Evolutionary conservation across 1,140 invertebrate genomes (phyloP).

Genomic region (Liolophura sinensis): DNA sequence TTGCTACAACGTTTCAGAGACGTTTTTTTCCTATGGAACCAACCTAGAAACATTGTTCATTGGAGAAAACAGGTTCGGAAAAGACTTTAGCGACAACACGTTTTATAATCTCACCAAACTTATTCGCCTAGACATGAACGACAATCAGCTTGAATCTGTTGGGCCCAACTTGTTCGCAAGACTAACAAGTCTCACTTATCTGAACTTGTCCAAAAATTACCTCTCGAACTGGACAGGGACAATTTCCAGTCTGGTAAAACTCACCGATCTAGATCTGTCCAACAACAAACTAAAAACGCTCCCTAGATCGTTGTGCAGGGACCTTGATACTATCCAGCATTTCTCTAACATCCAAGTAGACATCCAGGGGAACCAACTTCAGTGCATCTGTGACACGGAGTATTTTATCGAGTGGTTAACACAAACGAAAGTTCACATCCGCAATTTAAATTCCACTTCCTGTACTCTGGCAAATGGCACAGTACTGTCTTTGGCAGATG

Average conservation of each 20-base stretch:
- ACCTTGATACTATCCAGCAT: neutral
- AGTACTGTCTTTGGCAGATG: neutral
- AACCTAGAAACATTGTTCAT: no score
- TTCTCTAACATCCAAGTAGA: constrained; percentile 1
- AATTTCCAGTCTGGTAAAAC: neutral
- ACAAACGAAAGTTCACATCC: neutral
- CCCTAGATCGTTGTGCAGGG: neutral
- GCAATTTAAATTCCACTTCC: neutral
- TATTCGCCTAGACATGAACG: no score
- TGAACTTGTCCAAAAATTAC: no score
- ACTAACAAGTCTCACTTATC: no score
- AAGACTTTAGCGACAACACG: no score
- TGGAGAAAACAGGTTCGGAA: no score
- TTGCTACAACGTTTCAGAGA: no score
- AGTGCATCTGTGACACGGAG: constrained; percentile 4
- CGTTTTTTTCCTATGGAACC: no score
- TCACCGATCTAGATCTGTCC: constrained; percentile 9
- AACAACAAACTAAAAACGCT: constrained; percentile 7
- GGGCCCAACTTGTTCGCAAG: no score
- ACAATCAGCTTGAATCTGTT: no score
- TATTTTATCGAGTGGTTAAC: constrained; percentile 4
- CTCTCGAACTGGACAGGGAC: no score
- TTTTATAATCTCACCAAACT: no score
- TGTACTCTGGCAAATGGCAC: neutral
- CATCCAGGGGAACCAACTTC: constrained; percentile 2